A percentile compares a stretch with the other conserved stretches of the same genome.
Conservation (phyloP, 1,140 invertebrate species). For the Apis dorsata region DNA sequence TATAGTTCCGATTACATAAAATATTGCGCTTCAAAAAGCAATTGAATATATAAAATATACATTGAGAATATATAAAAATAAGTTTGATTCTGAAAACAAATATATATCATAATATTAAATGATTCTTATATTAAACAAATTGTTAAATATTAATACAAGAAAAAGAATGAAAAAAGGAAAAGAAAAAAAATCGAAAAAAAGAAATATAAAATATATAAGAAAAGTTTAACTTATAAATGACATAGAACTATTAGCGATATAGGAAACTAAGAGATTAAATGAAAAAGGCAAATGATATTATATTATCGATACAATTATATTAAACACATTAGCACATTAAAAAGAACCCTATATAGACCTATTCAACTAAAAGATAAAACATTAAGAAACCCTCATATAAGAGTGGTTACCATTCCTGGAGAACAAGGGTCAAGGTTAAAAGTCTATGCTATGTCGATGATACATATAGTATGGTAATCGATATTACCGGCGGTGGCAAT, state of each 20-base stretch:
- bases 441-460: conserved; percentile 39
- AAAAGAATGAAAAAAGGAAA: not conserved
- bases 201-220: not conserved
- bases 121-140: not conserved
- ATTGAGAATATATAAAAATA: not conserved
- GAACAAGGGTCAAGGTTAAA: conserved; percentile 62
- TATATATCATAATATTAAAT: not conserved
- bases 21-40: not conserved
- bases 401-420: not conserved
- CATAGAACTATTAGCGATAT: not conserved
- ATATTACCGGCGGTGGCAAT: conserved; percentile 51
- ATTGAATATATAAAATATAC: not conserved
- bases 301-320: not conserved
- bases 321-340: not conserved
- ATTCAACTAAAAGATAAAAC: not conserved
- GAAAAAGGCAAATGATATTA: not conserved
- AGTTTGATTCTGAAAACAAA: not conserved
- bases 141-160: not conserved
- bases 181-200: conserved; percentile 13
- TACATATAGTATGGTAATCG: conserved; percentile 45
- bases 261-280: not conserved
- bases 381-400: conserved; percentile 7
- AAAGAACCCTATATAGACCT: not conserved
- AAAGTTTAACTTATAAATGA: not conserved
- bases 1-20: not conserved